Evolutionary conservation across 2,888 invertebrate species (phyloP), one percentile per base, ranked within the genome.

Genomic region (Melieria picta): DNA sequence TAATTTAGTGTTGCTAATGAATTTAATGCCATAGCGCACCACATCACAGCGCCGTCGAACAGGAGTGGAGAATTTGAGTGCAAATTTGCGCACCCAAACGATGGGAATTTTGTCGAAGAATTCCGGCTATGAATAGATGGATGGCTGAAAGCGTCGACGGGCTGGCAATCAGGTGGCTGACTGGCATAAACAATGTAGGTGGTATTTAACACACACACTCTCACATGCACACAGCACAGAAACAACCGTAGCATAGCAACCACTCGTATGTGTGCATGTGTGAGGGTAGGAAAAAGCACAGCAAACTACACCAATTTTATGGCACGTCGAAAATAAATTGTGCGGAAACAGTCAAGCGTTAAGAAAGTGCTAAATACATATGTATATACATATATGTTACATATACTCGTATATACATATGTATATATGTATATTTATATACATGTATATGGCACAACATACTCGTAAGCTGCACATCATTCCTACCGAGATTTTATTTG

Each of bases 1-100:
- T 81, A 81, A 81, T 81, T 80, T 81, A 80, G 80, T 81, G 81
- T 79, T 81, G 77, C 81, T 81, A 81, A 81, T 81, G 81, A 81
- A 81, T 80, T 81, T 81, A 81, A 80, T 81, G 78, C 75, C 81
- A 80, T 81, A 77, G 79, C 80, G 79, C 30, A 30, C 30, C 30
- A 30, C 30, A 30, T 30, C 30, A 30, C 30, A 30, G 30, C 30
- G 30, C 2, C 30, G 30, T 30, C 30, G 30, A 30, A 2, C 30
- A 30, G 30, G 30, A 30, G 30, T 2, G 30, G 2, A 30, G 30
- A 30, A 30, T 30, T 30, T 30, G 30, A 30, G 30, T 30, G 30
- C 30, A 30, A 30, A 30, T 30, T 30, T 30, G 30, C 30, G 30
- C 30, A 30, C 30, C 30, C 30, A 3, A 30, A 3, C 30, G 3